Base-by-base conservation (phyloP, 2,888 invertebrate species). In the Tricholauxania praeusta region DNA sequence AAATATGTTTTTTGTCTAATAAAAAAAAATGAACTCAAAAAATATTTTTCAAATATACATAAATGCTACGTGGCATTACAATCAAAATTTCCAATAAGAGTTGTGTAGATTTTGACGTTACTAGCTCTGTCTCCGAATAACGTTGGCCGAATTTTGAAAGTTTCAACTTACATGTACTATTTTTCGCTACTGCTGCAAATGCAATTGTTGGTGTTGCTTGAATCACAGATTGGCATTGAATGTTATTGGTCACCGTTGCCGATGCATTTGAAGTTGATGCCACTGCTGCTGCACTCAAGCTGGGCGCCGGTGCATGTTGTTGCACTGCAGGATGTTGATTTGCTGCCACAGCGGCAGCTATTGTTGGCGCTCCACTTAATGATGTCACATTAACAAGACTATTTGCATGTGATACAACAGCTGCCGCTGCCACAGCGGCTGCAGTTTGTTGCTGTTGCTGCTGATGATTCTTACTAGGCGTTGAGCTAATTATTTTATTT, bases 131-230 rank as follows among this genome's bases (percentile, higher is more conserved):
- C 3, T 28, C 1, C 22, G 22, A 3, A 22, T 22, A 22, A 22
- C 3, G 22, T 22, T 22, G 22, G 3, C 28, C 28, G 28, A 4
- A 28, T 39, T 39, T 39, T 39, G 10, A 59, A 65, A 17, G 2
- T 10, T 10, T 39, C 2, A 10, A 79, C 86, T 74, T 84, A 89
- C 89, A 88, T 87, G 88, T 86, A 78, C 85, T 88, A 82, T 88
- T 87, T 84, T 88, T 89, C 78, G 92, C 91, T 80, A 92, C 92
- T 51, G 92, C 91, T 75, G 92, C 91, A 88, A 92, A 92, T 84
- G 87, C 87, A 83, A 87, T 87, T 82, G 86, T 84, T 82, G 87
- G 83, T 79, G 85, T 86, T 77, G 86, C 81, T 84, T 85, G 86
- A 83, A 87, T 87, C 85, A 86, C 87, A 87, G 87, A 84, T 85